Evolutionary conservation across 2,888 invertebrate genomes (phyloP), one percentile per base, ranked within the genome.

Genomic region (Sinodicranocentrus sp.): DNA sequence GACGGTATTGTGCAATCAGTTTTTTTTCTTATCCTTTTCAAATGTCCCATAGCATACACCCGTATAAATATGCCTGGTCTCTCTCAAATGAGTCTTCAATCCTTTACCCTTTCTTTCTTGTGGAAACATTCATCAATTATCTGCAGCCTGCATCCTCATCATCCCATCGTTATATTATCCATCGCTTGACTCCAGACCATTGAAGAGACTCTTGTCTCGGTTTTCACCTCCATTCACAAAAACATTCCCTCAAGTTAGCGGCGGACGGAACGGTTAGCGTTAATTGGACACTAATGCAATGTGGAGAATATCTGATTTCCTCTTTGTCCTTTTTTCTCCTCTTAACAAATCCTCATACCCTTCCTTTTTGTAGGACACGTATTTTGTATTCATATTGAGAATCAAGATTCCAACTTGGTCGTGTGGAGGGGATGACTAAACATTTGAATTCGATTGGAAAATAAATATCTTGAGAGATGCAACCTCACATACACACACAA

Each of bases 121-220:
- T n/a, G 2, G 15, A 68, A 71, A 79, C 71, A 79, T 63, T 71
- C 71, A 79, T 79, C 70, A 79, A 79, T 79, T 79, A 76, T 33
- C 13, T 33, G 39, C 10, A 26, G 13, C 48, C 33, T 33, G 33
- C 33, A 33, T 33, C 3, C n/a, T n/a, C n/a, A 72, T 59, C 70
- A 54, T 54, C 67, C 43, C 48, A 23, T 25, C 2, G n/a, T 59
- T 65, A 70, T 52, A 28, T 15, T 54, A n/a, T 13, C 10, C 59
- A 19, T 39, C 61, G 17, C 59, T 23, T 28, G 33, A n/a, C 33
- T 33, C 33, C 33, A n/a, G n/a, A 33, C 33, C 33, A 33, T 10
- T 82, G 72, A 67, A 82, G 82, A 73, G 82, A 73, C 75, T 76
- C 75, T 82, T 82, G 82, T 82, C 82, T 82, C 82, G 68, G 61